Base-by-base conservation (phyloP, 2,888 invertebrate genomes). In the Apodemia zela region DNA sequence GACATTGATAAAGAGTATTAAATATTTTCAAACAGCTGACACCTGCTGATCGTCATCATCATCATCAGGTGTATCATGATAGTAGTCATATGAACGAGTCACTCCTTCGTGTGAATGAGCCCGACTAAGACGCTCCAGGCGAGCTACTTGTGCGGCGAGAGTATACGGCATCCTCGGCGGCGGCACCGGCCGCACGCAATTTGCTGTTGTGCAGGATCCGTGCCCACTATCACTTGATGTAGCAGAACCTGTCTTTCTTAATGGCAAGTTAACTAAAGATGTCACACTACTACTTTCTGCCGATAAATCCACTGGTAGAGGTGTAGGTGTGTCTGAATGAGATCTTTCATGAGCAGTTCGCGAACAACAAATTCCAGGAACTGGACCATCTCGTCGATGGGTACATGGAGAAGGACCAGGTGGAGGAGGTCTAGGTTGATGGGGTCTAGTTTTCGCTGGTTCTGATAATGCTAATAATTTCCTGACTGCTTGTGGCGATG, bases 221-320 rank as follows among this genome's bases (percentile, higher is more conserved):
- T 97, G 97, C 77, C 97, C 97, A 80, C 97, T 97, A 92, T 97
- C 98, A 87, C 97, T 97, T 77, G 98, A 98, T 75, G 97, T 97
- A 78, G 97, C 96, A 74, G 98, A 97, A 85, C 97, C 97, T 60
- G 97, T 97, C 92, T 98, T 98, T 72, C 97, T 93, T 73, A 97
- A 90, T 68, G 97, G 97, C 86, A 98, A 93, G 92, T 97, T 97
- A 79, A 97, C 97, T 75, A 98, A 94, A 67, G 97, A 97, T 63
- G 98, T 97, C 69, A 98, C 98, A 83, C 98, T 98, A 85, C 98
- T 98, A 87, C 98, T 98, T 89, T 98, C 98, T 42, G 97, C 97
- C 64, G 97, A 98, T 65, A 98, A 93, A 85, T 98, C 97, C 62
- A 98, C 97, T 61, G 96, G 96, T 73, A 97, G 89, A 62, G 96